phyloP scores from a whole-genome alignment of 2,113 vertebrate species.

The Chionodraco myersi region DNA sequence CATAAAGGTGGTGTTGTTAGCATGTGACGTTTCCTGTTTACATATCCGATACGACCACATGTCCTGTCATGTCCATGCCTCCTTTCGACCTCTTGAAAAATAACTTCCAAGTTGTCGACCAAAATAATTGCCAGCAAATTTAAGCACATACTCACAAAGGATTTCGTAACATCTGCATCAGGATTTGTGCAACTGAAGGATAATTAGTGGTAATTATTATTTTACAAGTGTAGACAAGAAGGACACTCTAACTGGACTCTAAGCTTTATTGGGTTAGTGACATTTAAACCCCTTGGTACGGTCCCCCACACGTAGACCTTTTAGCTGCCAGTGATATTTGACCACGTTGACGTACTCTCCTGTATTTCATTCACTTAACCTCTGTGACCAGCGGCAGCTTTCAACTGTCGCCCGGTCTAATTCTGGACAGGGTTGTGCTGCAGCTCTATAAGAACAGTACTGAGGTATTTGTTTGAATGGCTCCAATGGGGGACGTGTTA shows the following conservation, averaged over 20 bases:
- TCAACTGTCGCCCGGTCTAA: conserved; percentile 27
- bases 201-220: neutral
- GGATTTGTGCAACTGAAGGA: neutral
- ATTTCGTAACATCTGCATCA: too few relatives aligned
- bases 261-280: conserved; percentile 12
- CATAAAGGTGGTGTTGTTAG: neutral
- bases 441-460: neutral
- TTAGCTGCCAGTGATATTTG: conserved; percentile 40
- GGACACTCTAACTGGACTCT: neutral
- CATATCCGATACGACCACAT: conserved; percentile 7
- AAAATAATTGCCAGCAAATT: neutral
- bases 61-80: conserved; percentile 15
- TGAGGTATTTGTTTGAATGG: neutral
- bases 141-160: too few relatives aligned
- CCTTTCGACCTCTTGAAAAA: neutral
- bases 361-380: conserved; percentile 25
- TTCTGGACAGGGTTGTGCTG: conserved; percentile 22
- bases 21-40: neutral
- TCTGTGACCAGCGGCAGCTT: conserved; percentile 27
- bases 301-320: neutral
- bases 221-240: neutral
- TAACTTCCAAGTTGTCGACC: neutral
- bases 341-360: conserved; percentile 8
- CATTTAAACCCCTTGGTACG: conserved; percentile 22
- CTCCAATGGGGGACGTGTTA: neutral